These are phyloP conservation scores for Prunella himalayana DNA, from an alignment of 2,113 vertebrate genomes.

Conservation along the genomic window DNA sequence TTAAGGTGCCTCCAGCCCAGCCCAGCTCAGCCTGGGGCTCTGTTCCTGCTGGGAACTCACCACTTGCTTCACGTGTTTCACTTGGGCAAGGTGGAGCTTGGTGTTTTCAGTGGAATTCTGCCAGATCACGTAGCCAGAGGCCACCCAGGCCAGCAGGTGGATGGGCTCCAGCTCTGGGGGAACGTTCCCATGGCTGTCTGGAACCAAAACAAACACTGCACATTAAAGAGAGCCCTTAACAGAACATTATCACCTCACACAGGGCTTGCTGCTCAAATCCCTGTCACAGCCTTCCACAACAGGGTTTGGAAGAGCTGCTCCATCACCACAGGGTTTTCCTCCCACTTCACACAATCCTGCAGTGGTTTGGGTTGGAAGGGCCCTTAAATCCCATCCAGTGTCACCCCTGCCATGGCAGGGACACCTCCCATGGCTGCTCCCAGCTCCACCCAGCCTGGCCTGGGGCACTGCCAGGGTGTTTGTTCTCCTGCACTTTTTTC, in stretches of 20 bases:
- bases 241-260: background rate
- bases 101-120: conserved; percentile 87
- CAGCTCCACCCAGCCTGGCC: background rate
- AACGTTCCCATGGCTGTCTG: conserved; percentile 83
- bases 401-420: background rate
- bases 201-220: background rate
- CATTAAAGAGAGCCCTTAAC: background rate
- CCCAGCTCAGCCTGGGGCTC: fast-evolving
- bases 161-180: conserved; percentile 82
- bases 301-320: background rate
- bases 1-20: background rate
- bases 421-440: background rate
- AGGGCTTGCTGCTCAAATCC: background rate
- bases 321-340: background rate
- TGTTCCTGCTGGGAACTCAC: conserved; percentile 66
- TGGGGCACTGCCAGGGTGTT: background rate
- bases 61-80: conserved; percentile 86
- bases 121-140: conserved; percentile 84
- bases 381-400: background rate
- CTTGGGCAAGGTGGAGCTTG: conserved; percentile 78
- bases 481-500: background rate
- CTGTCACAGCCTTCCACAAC: fast-evolving
- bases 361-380: background rate
- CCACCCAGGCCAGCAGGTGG: conserved; percentile 73
- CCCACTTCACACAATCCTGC: background rate